Conservation (phyloP, 2,797 vertebrate genomes). For the Enoplosus armatus region DNA sequence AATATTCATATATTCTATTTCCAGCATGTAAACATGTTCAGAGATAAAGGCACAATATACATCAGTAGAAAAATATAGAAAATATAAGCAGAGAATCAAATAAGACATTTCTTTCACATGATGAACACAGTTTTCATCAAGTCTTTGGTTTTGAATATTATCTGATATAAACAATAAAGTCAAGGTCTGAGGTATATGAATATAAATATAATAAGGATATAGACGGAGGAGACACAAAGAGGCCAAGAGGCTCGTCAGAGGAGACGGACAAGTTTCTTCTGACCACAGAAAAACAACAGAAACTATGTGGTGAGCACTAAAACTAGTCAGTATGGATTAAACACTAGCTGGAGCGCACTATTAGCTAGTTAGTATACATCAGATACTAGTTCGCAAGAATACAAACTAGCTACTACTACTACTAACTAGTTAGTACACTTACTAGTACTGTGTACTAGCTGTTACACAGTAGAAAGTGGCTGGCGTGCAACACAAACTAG, state of each 20-base stretch:
- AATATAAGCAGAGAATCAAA: slow-evolving; percentile 52
- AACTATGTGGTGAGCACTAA: background rate
- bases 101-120: slow-evolving; percentile 30
- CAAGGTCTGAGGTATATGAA: slow-evolving; percentile 28
- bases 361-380: too few relatives aligned
- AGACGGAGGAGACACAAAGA: too few relatives aligned
- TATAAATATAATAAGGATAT: too few relatives aligned
- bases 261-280: too few relatives aligned
- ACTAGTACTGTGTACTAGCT: too few relatives aligned
- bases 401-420: too few relatives aligned
- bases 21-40: slow-evolving; percentile 53
- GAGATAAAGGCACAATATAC: slow-evolving; percentile 58
- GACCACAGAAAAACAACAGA: too few relatives aligned
- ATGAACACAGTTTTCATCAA: slow-evolving; percentile 8
- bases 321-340: background rate
- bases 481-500: background rate
- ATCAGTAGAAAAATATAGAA: slow-evolving; percentile 81
- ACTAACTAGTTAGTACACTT: too few relatives aligned
- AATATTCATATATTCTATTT: slow-evolving; percentile 46
- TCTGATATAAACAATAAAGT: slow-evolving; percentile 22
- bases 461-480: background rate
- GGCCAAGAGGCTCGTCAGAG: too few relatives aligned
- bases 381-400: too few relatives aligned
- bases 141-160: slow-evolving; percentile 49
- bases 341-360: background rate